Evolutionary conservation across 2,797 vertebrate species (phyloP).

Genomic region (Lepilemur ruficaudatus): DNA sequence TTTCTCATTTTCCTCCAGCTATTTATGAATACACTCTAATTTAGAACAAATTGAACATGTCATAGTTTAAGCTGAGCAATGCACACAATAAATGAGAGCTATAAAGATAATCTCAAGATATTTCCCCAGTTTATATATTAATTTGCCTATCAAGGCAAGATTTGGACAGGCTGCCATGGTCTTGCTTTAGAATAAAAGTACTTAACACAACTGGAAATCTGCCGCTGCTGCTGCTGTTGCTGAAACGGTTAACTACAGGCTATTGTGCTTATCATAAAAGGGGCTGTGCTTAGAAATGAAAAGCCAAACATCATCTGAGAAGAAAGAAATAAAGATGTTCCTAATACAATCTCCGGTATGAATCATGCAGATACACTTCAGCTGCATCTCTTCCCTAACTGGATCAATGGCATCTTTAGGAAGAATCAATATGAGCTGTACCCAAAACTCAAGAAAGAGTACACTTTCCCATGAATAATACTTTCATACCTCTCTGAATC

Average conservation of each 20-base stretch:
- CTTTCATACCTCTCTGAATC: not conserved
- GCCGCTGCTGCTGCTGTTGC: conserved; percentile 39
- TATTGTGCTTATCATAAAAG: not conserved
- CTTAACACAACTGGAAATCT: conserved; percentile 31
- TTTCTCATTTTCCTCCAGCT: not conserved
- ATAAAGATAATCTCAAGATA: not conserved
- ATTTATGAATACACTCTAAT: conserved; percentile 57
- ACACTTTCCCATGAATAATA: not conserved
- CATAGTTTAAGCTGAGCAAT: conserved; percentile 67
- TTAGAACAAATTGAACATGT: conserved; percentile 61
- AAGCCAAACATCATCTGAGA: not conserved
- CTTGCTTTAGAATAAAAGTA: conserved; percentile 56
- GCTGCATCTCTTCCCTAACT: not conserved
- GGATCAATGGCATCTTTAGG: not conserved
- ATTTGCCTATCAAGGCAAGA: conserved; percentile 27
- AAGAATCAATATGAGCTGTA: not conserved
- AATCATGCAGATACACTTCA: not conserved
- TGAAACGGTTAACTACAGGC: not conserved
- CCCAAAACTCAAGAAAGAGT: not conserved
- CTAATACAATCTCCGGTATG: not conserved
- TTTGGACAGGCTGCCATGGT: conserved; percentile 40
- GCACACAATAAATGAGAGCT: conserved; percentile 57
- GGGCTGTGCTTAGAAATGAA: not conserved
- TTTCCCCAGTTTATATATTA: conserved; percentile 32
- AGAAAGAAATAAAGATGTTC: not conserved